Conservation (phyloP, 2,888 invertebrate genomes). For the Drosophila macrospina region DNA sequence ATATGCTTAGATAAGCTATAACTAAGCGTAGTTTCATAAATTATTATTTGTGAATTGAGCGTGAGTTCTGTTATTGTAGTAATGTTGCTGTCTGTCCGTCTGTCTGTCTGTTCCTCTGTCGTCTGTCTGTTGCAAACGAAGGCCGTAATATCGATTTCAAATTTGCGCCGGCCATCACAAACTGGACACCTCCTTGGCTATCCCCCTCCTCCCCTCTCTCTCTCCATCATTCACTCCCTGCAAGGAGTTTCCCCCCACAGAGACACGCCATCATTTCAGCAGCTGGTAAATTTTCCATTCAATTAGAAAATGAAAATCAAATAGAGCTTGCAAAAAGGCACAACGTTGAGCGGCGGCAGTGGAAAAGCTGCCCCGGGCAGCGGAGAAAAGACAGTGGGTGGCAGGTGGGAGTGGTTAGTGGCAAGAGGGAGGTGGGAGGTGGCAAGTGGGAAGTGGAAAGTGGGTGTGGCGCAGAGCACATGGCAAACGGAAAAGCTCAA, state of each 20-base stretch:
- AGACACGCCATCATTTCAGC: conserved; percentile 47
- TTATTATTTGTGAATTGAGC: conserved; percentile 2
- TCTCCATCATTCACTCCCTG: too few relatives aligned
- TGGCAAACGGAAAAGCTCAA: conserved; percentile 64
- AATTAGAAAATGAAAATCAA: conserved; percentile 77
- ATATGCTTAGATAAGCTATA: not conserved
- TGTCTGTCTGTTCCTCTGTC: not conserved
- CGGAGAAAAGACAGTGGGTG: not conserved
- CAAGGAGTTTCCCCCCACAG: not conserved
- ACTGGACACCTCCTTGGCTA: conserved; percentile 2
- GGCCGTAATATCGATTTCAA: conserved; percentile 21
- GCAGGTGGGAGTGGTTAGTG: not conserved
- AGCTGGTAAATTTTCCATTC: conserved; percentile 77
- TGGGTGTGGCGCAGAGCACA: conserved; percentile 34
- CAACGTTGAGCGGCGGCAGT: conserved; percentile 16
- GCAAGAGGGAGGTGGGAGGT: not conserved
- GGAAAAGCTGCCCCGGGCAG: conserved; percentile 7
- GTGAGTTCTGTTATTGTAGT: not conserved
- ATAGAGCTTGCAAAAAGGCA: conserved; percentile 59
- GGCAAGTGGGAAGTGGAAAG: not conserved
- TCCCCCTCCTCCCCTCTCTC: not conserved
- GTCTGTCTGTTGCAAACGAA: not conserved
- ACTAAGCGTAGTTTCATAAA: not conserved
- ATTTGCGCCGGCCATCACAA: conserved; percentile 28
- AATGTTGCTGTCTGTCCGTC: not conserved